Conservation (phyloP, 2,797 vertebrate species). For the Sebastes aleutianus region DNA sequence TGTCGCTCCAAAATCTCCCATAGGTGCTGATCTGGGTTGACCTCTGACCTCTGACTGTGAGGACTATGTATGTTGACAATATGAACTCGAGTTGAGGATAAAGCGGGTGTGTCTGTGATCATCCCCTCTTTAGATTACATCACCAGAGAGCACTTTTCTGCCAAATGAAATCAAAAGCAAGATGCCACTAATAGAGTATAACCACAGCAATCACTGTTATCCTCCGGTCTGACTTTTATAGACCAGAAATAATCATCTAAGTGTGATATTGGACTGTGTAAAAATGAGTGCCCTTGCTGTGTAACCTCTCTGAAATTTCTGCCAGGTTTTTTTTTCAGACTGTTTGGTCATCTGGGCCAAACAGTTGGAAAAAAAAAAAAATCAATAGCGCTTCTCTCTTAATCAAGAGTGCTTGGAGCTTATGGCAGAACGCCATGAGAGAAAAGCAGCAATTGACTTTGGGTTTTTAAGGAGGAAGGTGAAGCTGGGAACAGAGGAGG, state of each 20-base stretch:
- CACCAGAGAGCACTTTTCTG: not conserved
- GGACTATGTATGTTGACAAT: no score
- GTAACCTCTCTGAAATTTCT: conserved; percentile 36
- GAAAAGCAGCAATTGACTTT: conserved; percentile 66
- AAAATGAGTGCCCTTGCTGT: conserved; percentile 34
- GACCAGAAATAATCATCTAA: not conserved
- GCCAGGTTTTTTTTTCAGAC: conserved; percentile 37
- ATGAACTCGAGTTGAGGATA: not conserved
- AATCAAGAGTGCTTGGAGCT: conserved; percentile 67
- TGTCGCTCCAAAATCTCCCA: not conserved
- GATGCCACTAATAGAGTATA: not conserved
- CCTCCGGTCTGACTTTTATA: not conserved
- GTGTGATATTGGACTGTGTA: conserved; percentile 5
- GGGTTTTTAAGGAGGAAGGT: conserved; percentile 48
- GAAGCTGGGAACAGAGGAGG: conserved; percentile 27
- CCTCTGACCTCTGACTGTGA: not conserved
- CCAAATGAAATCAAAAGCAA: not conserved
- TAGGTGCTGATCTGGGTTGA: not conserved
- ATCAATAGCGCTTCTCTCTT: conserved; percentile 68
- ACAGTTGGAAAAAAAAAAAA: conserved; percentile 38
- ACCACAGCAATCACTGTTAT: not conserved
- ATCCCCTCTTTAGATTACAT: not conserved
- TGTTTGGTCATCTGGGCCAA: conserved; percentile 33
- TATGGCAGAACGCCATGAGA: conserved; percentile 62
- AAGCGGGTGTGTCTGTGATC: not conserved